Conservation (phyloP, 2,113 vertebrate species). For the Isurus oxyrinchus region DNA sequence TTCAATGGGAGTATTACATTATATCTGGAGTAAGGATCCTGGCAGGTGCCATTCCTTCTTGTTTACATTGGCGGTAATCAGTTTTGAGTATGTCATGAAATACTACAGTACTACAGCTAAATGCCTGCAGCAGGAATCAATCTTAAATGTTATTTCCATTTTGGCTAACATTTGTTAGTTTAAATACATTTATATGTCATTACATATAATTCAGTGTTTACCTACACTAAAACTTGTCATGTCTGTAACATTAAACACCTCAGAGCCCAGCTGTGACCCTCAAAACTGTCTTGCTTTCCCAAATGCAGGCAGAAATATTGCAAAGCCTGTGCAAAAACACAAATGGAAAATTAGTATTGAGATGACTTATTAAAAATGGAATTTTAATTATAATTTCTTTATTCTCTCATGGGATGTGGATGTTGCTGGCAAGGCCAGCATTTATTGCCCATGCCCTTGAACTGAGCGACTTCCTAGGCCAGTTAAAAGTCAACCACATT, state of each 20-base stretch:
- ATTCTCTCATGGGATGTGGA: too few species aligned
- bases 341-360: neutral
- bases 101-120: neutral
- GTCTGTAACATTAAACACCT: neutral
- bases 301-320: neutral
- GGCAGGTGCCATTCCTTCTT: neutral
- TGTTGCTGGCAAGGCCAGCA: too few species aligned
- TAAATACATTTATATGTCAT: neutral
- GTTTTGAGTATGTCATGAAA: neutral
- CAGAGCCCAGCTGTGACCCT: neutral
- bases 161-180: neutral
- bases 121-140: neutral
- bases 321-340: neutral
- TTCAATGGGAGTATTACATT: neutral
- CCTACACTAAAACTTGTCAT: neutral
- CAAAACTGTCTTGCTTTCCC: neutral
- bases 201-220: neutral
- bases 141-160: neutral
- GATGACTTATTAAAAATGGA: neutral
- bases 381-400: neutral
- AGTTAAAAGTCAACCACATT: too few species aligned
- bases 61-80: neutral
- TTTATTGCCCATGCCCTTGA: too few species aligned
- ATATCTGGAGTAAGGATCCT: neutral
- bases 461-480: too few species aligned